Conservation (phyloP, 1,140 invertebrate species). For the Drosophila nebulosa region DNA sequence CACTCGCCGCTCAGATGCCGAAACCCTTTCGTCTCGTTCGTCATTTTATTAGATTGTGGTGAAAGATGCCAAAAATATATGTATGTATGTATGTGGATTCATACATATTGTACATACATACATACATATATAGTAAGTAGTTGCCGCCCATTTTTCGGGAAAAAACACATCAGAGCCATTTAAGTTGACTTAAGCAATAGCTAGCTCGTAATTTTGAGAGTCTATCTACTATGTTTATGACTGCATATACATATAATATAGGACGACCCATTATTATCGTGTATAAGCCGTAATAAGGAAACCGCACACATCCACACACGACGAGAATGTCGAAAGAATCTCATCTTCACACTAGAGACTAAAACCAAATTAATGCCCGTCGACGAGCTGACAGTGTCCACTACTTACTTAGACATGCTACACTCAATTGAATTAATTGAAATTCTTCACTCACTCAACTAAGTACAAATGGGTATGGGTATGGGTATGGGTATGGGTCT, state of each 20-base stretch:
- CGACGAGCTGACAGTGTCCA: slow-evolving; percentile 18
- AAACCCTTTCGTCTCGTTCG: neutral
- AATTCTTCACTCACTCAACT: slow-evolving; percentile 68
- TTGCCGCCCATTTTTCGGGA: neutral
- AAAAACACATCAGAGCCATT: slow-evolving; percentile 66
- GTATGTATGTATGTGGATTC: no score
- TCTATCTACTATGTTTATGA: neutral
- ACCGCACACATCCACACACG: slow-evolving; percentile 37
- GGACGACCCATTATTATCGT: slow-evolving; percentile 60
- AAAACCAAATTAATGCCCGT: slow-evolving; percentile 37
- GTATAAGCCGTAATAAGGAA: slow-evolving; percentile 68
- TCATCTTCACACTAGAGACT: slow-evolving; percentile 52
- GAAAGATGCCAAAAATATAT: neutral
- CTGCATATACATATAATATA: slow-evolving; percentile 7
- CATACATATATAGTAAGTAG: neutral
- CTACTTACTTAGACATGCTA: slow-evolving; percentile 31
- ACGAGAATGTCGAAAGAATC: slow-evolving; percentile 29
- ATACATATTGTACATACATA: neutral
- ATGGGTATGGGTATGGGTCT: neutral
- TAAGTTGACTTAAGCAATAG: slow-evolving; percentile 68
- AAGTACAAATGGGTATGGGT: slow-evolving; percentile 31
- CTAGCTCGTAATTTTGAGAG: slow-evolving; percentile 42
- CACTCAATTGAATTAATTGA: slow-evolving; percentile 77
- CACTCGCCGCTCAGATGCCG: slow-evolving; percentile 3
- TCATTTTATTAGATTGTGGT: slow-evolving; percentile 1